Evolutionary conservation across 1,140 invertebrate species (phyloP).

Genomic region (Diorhabda elongata): DNA sequence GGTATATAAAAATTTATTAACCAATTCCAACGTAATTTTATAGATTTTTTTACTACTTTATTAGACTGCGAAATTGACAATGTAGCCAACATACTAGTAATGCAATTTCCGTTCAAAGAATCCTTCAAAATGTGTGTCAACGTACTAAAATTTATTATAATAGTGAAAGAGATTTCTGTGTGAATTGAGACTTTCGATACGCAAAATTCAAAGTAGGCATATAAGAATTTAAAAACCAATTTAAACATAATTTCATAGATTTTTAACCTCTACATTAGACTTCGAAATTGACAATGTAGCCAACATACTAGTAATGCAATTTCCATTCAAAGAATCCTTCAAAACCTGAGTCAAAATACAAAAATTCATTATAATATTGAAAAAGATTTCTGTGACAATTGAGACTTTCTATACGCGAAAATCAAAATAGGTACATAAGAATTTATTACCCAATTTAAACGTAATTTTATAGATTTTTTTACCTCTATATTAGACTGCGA

Average conservation of each 20-base stretch:
- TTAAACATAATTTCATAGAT: no score
- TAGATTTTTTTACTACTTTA: slow-evolving; percentile 45
- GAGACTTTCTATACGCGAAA: no score
- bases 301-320: slow-evolving; percentile 65
- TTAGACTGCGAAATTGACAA: slow-evolving; percentile 54
- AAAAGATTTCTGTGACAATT: no score
- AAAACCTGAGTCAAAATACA: slow-evolving; percentile 63
- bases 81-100: slow-evolving; percentile 65
- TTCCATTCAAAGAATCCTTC: slow-evolving; percentile 62
- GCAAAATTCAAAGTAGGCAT: no score
- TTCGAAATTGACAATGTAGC: slow-evolving; percentile 57
- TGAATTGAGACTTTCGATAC: no score
- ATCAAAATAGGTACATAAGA: no score
- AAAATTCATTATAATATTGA: neutral
- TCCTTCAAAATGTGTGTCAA: slow-evolving; percentile 62
- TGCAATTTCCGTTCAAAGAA: slow-evolving; percentile 63
- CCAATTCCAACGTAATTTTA: no score
- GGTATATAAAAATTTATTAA: no score
- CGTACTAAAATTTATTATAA: slow-evolving; percentile 46
- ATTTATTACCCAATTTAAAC: no score
- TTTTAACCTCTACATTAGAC: slow-evolving; percentile 51
- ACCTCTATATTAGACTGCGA: slow-evolving; percentile 54
- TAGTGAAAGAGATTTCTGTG: no score
- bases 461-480: no score
- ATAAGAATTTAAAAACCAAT: no score